phyloP scores from a whole-genome alignment of 2,113 vertebrate genomes.

The Columbina picui region DNA sequence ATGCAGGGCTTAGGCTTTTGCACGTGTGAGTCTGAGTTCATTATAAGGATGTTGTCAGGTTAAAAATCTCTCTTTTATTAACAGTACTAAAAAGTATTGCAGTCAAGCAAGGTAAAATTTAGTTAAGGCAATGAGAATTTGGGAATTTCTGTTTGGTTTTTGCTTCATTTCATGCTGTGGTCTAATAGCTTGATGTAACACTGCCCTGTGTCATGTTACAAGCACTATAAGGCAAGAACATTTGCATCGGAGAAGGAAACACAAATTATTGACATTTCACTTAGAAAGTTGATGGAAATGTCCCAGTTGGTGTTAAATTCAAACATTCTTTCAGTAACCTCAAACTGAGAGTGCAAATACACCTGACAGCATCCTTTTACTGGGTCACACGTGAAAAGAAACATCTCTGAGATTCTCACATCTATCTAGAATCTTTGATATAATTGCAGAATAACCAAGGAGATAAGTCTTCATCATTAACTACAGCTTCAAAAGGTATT shows the following conservation, averaged over 20 bases:
- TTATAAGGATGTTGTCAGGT: constrained; percentile 50
- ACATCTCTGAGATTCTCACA: neutral
- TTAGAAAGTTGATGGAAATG: neutral
- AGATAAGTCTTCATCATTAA: neutral
- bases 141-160: neutral
- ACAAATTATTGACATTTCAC: neutral
- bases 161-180: fast-evolving
- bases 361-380: constrained; percentile 61
- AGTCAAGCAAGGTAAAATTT: neutral
- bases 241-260: neutral
- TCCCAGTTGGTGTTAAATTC: neutral
- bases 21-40: neutral
- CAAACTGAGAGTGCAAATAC: neutral
- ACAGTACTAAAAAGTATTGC: neutral
- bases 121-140: neutral
- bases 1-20: constrained; percentile 1
- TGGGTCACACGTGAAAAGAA: neutral
- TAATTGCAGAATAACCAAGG: neutral
- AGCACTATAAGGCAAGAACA: neutral
- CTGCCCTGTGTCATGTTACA: neutral
- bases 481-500: neutral
- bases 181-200: neutral
- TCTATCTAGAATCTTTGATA: neutral
- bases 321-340: neutral
- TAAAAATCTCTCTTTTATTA: neutral